phyloP scores from a whole-genome alignment of 37 sponge, comb jelly and placozoan species.

The Cliona cf. orientalis region DNA sequence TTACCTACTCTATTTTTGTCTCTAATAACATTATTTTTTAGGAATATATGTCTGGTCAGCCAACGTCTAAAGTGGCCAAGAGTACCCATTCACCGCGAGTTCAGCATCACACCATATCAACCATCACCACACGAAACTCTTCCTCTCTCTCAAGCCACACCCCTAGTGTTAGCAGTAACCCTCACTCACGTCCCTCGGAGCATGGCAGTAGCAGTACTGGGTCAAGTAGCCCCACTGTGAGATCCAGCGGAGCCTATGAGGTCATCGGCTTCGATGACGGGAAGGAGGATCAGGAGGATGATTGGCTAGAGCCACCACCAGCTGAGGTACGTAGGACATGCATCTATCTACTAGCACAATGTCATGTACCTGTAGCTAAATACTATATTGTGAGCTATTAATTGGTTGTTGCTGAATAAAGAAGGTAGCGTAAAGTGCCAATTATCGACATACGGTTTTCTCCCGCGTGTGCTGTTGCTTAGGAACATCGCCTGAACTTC shows the following conservation, averaged over 20 bases:
- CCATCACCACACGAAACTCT: neutral
- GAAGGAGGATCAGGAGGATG: neutral
- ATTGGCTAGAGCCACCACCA: conserved; percentile 11
- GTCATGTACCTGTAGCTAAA: no score
- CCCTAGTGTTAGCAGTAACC: neutral
- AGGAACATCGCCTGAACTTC: no score
- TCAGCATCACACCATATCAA: neutral
- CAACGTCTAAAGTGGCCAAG: no score
- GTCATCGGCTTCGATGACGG: neutral
- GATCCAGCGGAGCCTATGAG: neutral
- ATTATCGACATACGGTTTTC: no score
- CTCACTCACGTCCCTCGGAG: neutral
- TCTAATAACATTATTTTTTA: no score
- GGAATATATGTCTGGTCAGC: neutral
- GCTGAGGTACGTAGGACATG: neutral
- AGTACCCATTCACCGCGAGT: no score
- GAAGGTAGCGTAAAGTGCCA: no score
- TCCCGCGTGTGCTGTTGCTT: no score
- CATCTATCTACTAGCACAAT: neutral
- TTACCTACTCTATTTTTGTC: no score
- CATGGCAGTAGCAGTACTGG: conserved; percentile 8
- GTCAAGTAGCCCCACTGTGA: conserved; percentile 14
- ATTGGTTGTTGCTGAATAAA: no score
- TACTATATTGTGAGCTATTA: no score
- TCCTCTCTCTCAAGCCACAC: neutral